Evolutionary conservation across 2,797 vertebrate species (phyloP), one percentile per base, ranked within the genome.

Genomic region (Limosa lapponica): DNA sequence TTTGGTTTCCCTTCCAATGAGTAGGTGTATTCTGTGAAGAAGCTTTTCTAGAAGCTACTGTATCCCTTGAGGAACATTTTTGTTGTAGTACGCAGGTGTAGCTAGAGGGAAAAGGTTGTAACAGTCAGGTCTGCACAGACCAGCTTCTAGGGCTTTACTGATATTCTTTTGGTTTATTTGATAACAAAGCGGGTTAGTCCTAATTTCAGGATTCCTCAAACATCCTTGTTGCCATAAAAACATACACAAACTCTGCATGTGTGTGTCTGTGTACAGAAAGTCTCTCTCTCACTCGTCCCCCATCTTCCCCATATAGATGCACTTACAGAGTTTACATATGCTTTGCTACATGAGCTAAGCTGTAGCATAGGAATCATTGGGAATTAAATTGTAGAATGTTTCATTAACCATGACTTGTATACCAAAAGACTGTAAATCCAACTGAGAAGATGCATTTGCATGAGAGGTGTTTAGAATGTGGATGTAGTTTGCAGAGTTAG

Each of bases 181-280:
- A 36, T 70, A 87, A 49, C 28, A 72, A 46, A 52, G 44, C n/a
- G 67, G 39, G 8, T 61, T 59, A 69, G 20, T 57, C 24, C 15
- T 39, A 5, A 28, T 87, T 94, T 82, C 62, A 79, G 54, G 23
- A 34, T 84, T 16, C 11, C 5, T 79, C 23, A 5, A 37, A 57
- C 6, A 32, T 19, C 13, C 48, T 55, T 10, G 1, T 55, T 89
- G 41, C 73, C 36, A 46, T 69, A 74, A 79, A 67, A 69, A 30
- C 25, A 19, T 37, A 19, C 3, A 7, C 16, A 34, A 27, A 27
- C 19, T 43, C 20, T 20, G 8, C 17, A 8, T 2, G 0, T 24
- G 14, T 67, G 8, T 75, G 10, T 64, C 6, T 74, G 0, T 54
- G 16, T 22, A 27, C 3, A 10, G 9, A 24, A 23, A 72, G 18